Base-by-base conservation (phyloP, 2,888 invertebrate genomes). In the Drosophila percnosoma region DNA sequence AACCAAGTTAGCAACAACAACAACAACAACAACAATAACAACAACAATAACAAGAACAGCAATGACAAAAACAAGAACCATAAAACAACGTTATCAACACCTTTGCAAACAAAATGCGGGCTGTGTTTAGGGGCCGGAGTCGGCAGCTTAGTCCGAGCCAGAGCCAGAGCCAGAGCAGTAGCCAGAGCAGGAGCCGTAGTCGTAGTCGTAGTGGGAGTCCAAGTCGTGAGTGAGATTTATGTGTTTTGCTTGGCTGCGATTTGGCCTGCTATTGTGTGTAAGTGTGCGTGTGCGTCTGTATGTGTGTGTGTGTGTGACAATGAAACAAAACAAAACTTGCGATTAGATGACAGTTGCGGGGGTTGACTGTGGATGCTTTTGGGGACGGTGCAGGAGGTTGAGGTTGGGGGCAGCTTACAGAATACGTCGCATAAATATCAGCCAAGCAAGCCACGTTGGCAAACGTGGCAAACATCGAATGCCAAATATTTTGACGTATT, bases 401-500 rank as follows among this genome's bases (percentile, higher is more conserved):
- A 18, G 33, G 51, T 53, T 6, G 34, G 18, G 53, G 29, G 55
- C 15, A 49, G 54, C 51, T 13, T 15, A 18, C 59, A 59, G 58
- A 62, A 73, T 54, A 68, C 65, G 55, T 65, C 78, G 80, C 78
- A 80, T 78, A 78, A 80, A 78, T 78, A 78, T 78, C 68, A 80
- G 61, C 51, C 24, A 45, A 68, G 58, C 59, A 58, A 57, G 71
- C 64, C 24, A 64, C 72, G 73, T 65, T 80, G 76, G 68, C 75
- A 80, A 83, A 78, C 80, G 83, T 81, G 82, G 84, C 79, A 87
- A 87, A 83, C 86, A 91, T 87, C 85, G 88, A 91, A 91, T 88
- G 85, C 81, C 83, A 90, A 91, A 85, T 83, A 91, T 91, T 87
- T 90, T 90, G 89, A 90, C 81, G 82, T 84, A 81, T 89, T 80